Base-by-base conservation (phyloP, 2,888 invertebrate species). In the Conomelus anceps region DNA sequence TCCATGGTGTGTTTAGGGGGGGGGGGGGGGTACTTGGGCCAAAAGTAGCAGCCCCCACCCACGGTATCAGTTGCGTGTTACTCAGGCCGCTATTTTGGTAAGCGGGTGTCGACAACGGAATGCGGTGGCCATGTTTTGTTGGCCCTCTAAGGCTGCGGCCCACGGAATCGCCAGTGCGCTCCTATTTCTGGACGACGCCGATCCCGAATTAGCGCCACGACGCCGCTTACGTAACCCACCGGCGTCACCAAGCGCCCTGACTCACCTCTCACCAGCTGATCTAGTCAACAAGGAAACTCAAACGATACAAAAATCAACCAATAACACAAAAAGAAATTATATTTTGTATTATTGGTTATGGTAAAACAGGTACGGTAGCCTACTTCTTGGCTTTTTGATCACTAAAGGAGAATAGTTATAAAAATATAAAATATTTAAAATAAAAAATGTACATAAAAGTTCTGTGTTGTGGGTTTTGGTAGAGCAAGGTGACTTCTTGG, bases 131-230 rank as follows among this genome's bases (percentile, higher is more conserved):
- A 34, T 87, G 87, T 87, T 24, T 87, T 24, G 24, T 24, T 87
- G 87, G 29, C 87, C 87, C 29, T 29, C 34, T 87, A 29, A 87
- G 87, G 87, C 87, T 41, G 88, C 88, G 88, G 88, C 88, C 88
- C 88, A 88, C 88, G 88, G 88, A 88, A 88, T 23, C 88, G 13
- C 20, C 63, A 63, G n/a, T 63, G n/a, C 63, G 63, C 63, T 63
- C 63, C n/a, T 63, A 63, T 63, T 63, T 63, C n/a, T 63, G 63
- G 63, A 63, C 63, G 63, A 63, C 63, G 63, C 88, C 88, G 41
- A 34, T 23, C 34, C 87, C 41, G 22, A 41, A 41, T 41, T 41
- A 29, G 34, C 41, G 34, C 23, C 88, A n/a, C 26, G 88, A 22
- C 88, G 88, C 41, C 23, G 86, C 86, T 86, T 86, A 86, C 86